Evolutionary conservation across 1,140 invertebrate species (phyloP), one percentile per base, ranked within the genome.

Genomic region (Battus philenor): DNA sequence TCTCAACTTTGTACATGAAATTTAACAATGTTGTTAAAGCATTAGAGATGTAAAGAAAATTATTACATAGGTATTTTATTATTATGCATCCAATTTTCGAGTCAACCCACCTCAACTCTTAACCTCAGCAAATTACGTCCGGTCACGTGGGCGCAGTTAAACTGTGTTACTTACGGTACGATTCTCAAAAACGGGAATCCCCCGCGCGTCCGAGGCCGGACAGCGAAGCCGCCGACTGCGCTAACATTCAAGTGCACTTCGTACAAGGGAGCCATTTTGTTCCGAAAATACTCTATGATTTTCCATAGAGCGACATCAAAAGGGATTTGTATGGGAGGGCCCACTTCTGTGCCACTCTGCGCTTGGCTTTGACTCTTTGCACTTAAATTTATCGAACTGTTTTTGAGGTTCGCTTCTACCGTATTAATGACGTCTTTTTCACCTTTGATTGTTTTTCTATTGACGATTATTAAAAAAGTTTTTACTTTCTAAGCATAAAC

Each of bases 281-380:
- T 43, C 48, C 48, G 39, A 50, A 50, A 47, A 44, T 36, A 17
- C 47, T 49, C 41, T 49, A 50, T 50, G 48, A 50, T 45, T 45
- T 45, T 38, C 32, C 43, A 50, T 50, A 50, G 41, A 50, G 44
- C 30, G 39, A 50, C 41, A 50, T 50, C 48, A 50, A 50, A 50
- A 50, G 48, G 30, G 16, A 18, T 20, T 36, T 20, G 48, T 50
- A 50, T 45, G 33, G 48, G 18, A 36, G 45, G 38, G 26, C 16
- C 48, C 48, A 44, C 48, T 50, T 44, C 24, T 20, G 22, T 30
- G 30, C 43, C 47, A 38, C 41, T 49, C 38, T 27, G 47, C n/a
- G 17, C n/a, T 10, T 2, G 1, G 10, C 48, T 50, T 50, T 50
- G 48, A 50, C 44, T 50, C 10, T 39, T 49, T 29, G 36, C 48